phyloP scores from a whole-genome alignment of 2,888 invertebrate genomes.

The Watsonalla cultraria region DNA sequence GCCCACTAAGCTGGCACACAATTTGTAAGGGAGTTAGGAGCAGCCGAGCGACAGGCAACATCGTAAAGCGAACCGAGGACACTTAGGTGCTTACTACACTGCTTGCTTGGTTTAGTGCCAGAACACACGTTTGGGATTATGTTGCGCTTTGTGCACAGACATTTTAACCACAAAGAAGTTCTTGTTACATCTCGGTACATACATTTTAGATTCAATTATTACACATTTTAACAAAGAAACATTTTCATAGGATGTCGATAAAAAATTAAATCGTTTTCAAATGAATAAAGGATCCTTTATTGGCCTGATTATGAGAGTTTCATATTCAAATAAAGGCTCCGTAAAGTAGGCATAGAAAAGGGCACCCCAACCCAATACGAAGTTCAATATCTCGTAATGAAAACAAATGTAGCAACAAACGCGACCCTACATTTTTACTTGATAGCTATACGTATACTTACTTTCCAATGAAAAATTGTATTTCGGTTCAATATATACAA shows the following conservation, averaged over 20 bases:
- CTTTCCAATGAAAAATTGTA: conserved; percentile 52
- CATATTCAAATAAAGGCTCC: conserved; percentile 48
- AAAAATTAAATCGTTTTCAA: background rate
- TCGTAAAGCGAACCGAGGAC: conserved; percentile 1
- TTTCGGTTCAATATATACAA: conserved; percentile 33
- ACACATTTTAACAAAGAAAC: no score
- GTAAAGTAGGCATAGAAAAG: conserved; percentile 36
- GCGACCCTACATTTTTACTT: conserved; percentile 54
- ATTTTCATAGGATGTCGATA: background rate
- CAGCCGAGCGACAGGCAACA: background rate
- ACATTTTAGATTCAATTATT: no score
- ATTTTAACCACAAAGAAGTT: no score
- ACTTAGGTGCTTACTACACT: conserved; percentile 3
- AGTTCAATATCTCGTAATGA: conserved; percentile 63
- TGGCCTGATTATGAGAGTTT: conserved; percentile 32
- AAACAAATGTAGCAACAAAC: conserved; percentile 60
- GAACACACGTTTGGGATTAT: background rate
- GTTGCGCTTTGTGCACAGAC: background rate
- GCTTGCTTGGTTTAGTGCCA: conserved; percentile 1
- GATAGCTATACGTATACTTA: conserved; percentile 37
- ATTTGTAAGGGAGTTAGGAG: conserved; percentile 8
- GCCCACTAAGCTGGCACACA: conserved; percentile 6
- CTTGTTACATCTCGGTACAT: background rate
- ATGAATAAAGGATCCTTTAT: conserved; percentile 14
- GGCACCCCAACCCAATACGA: conserved; percentile 31